Conservation (phyloP, 2,888 invertebrate genomes). For the Cyaniris semiargus region DNA sequence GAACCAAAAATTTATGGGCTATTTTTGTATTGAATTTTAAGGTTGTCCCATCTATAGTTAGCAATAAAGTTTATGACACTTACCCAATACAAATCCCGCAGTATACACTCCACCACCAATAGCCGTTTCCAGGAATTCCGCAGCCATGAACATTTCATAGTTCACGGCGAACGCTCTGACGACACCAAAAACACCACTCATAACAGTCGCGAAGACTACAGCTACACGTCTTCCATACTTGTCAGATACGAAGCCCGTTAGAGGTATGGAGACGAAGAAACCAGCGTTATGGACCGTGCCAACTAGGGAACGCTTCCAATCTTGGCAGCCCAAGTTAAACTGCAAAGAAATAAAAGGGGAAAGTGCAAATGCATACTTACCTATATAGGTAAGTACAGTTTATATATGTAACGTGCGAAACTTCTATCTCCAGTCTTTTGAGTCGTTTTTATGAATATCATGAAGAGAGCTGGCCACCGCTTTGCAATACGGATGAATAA, state of each 20-base stretch:
- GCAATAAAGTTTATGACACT: slow-evolving; percentile 43
- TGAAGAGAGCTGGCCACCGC: too few relatives aligned
- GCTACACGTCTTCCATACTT: slow-evolving; percentile 83
- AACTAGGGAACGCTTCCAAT: slow-evolving; percentile 87
- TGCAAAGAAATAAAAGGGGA: slow-evolving; percentile 54
- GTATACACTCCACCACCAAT: slow-evolving; percentile 81
- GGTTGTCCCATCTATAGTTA: too few relatives aligned
- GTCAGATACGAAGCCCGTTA: slow-evolving; percentile 87
- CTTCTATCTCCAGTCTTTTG: too few relatives aligned
- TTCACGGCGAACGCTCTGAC: slow-evolving; percentile 79
- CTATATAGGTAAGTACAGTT: too few relatives aligned
- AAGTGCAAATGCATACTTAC: neutral
- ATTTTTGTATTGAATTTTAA: too few relatives aligned
- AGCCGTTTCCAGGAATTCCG: slow-evolving; percentile 81
- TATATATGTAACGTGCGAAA: too few relatives aligned
- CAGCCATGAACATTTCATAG: slow-evolving; percentile 80
- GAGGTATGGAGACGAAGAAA: slow-evolving; percentile 86
- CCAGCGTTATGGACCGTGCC: slow-evolving; percentile 89
- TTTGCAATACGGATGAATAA: too few relatives aligned
- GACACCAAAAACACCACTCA: slow-evolving; percentile 79
- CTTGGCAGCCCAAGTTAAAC: slow-evolving; percentile 84
- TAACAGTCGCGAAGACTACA: slow-evolving; percentile 78
- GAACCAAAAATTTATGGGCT: too few relatives aligned
- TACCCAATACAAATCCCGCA: slow-evolving; percentile 82
- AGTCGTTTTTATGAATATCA: too few relatives aligned